A percentile compares a stretch with the other conserved stretches of the same genome.
These are phyloP conservation scores for Lagenorhynchus albirostris DNA, from an alignment of 2,113 vertebrate species.

Conservation along the genomic window DNA sequence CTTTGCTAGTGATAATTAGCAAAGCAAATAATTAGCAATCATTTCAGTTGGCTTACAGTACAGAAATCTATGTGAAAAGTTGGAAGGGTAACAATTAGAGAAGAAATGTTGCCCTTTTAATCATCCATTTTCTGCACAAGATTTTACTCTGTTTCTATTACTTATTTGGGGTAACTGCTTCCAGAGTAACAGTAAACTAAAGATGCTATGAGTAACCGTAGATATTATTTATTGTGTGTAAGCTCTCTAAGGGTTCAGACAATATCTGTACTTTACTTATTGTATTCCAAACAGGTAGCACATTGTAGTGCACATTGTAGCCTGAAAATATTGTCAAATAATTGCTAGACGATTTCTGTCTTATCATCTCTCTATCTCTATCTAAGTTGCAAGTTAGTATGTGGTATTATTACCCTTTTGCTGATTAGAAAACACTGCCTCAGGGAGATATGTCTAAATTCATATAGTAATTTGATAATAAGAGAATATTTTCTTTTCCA, in stretches of 20 bases:
- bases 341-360: not conserved
- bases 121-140: not conserved
- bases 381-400: not conserved
- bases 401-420: not conserved
- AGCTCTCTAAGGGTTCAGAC: not conserved
- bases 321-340: not conserved
- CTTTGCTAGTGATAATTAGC: not conserved
- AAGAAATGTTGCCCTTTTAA: constrained; percentile 2
- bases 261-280: not conserved
- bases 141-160: not conserved
- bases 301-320: not conserved
- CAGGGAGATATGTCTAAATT: not conserved
- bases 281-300: not conserved
- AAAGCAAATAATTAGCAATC: not conserved
- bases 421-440: not conserved
- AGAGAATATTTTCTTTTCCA: not conserved
- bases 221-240: not conserved
- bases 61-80: not conserved
- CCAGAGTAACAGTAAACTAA: not conserved
- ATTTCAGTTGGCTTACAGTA: constrained; percentile 32
- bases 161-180: not conserved
- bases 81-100: constrained; percentile 43
- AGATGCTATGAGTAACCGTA: not conserved
- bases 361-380: not conserved
- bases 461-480: not conserved